Percentiles rank a stretch among this genome's conserved stretches.
Evolutionary conservation across 2,113 vertebrate species (phyloP).

Genomic region (Cranoglanis bouderius): DNA sequence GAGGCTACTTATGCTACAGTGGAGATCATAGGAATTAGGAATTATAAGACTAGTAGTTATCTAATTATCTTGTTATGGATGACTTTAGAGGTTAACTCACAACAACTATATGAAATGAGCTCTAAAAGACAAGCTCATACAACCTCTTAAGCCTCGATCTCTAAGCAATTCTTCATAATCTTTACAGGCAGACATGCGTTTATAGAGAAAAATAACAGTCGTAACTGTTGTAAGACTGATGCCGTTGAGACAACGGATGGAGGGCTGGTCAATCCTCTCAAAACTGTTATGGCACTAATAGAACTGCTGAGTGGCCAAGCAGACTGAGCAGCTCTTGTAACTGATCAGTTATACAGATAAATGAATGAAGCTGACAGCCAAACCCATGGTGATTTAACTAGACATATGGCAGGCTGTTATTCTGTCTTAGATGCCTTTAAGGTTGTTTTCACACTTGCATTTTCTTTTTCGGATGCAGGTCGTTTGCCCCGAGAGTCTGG

Average conservation of each 20-base stretch:
- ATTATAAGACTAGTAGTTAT: conserved; percentile 37
- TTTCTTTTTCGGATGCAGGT: not conserved
- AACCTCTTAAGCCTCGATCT: not conserved
- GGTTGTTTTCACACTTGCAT: not conserved
- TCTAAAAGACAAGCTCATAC: not conserved
- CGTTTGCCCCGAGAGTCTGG: not conserved
- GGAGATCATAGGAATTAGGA: conserved; percentile 35
- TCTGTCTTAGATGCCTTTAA: not conserved
- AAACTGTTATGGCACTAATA: not conserved
- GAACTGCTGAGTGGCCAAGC: not conserved
- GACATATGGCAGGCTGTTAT: not conserved
- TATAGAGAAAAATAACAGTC: not conserved
- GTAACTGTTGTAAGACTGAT: not conserved
- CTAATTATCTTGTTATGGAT: conserved; percentile 44
- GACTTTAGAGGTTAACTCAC: conserved; percentile 37
- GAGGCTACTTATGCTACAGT: conserved; percentile 34
- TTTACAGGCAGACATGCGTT: not conserved
- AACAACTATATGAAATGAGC: not conserved
- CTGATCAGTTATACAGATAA: not conserved
- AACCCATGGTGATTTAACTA: not conserved
- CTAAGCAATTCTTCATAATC: not conserved
- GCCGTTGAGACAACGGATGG: not conserved
- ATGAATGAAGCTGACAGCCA: not conserved
- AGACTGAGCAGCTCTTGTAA: not conserved
- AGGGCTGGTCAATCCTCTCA: not conserved